Base-by-base conservation (phyloP, 2,797 vertebrate genomes). In the Gorsachius magnificus region DNA sequence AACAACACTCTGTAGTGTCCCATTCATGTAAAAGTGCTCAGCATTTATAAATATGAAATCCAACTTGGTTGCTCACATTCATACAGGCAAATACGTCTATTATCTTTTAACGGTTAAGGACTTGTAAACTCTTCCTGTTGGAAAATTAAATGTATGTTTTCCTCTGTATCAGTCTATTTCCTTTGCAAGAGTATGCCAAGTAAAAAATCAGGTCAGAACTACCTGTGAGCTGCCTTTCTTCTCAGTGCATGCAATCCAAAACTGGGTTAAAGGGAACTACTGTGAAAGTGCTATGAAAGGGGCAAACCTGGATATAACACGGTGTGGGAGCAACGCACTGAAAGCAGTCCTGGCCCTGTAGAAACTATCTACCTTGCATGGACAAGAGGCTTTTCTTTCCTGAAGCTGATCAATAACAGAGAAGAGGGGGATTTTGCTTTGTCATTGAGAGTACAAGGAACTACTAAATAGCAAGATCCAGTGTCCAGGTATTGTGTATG, bases 111-210 rank as follows among this genome's bases (percentile, higher is more conserved):
- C 15, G 10, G 5, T 61, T 77, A 81, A 64, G 36, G 60, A 80
- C 35, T 54, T 72, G 9, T 15, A 85, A 70, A 58, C 5, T 31
- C 51, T 31, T 88, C 19, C 50, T 72, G 25, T 38, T 81, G 25
- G 48, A 86, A 83, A 90, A 94, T n/a, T 46, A 80, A 86, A 90
- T 10, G 6, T 13, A 29, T n/a, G 3, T 25, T 89, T 94, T 83
- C 26, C 29, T 36, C 14, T 19, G 11, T 25, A 78, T 64, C 36
- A 54, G 12, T 29, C 51, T 48, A 19, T 46, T 83, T 79, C 35
- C 43, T 63, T 65, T 71, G 35, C 51, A 58, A 57, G 29, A 72
- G 10, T 26, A 58, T 7, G 46, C 33, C 0, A 0, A 85, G 29
- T 60, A 6, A 61, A 70, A 66, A 64, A 64, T 15, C 60, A 63